Conservation (phyloP, 2,888 invertebrate species). For the Meghimatium bilineatum region DNA sequence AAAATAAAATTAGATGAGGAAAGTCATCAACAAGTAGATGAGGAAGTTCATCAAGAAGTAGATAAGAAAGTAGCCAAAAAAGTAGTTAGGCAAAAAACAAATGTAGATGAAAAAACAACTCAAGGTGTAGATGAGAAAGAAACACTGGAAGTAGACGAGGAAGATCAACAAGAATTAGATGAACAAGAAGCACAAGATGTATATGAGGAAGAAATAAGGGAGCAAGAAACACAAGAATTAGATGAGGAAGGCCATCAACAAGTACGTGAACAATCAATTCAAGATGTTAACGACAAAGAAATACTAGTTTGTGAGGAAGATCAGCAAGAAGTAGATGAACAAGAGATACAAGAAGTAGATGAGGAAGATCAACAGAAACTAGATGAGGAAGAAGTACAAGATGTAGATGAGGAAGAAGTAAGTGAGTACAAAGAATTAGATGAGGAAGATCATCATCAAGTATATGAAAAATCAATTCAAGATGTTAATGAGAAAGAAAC, state of each 20-base stretch:
- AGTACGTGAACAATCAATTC: background rate
- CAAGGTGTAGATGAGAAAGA: background rate
- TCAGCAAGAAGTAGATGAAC: background rate
- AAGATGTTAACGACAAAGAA: background rate
- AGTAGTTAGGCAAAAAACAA: background rate
- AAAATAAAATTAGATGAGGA: background rate
- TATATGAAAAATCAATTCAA: too few relatives aligned
- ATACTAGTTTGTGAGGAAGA: background rate
- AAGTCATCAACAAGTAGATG: background rate
- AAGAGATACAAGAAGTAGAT: background rate
- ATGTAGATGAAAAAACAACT: background rate
- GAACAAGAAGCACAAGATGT: constrained; percentile 1
- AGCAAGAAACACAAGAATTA: background rate
- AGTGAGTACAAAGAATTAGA: background rate
- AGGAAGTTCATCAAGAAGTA: background rate
- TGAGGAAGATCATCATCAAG: background rate
- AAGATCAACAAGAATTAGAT: background rate
- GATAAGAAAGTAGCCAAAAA: background rate
- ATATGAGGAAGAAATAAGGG: background rate
- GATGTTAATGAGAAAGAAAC: too few relatives aligned
- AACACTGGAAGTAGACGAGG: constrained; percentile 9
- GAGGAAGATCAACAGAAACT: background rate
- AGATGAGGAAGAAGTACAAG: background rate
- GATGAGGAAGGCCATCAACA: background rate
- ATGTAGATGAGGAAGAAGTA: background rate